Base-by-base conservation (phyloP, 2,797 vertebrate species). In the Rhinophrynus dorsalis region DNA sequence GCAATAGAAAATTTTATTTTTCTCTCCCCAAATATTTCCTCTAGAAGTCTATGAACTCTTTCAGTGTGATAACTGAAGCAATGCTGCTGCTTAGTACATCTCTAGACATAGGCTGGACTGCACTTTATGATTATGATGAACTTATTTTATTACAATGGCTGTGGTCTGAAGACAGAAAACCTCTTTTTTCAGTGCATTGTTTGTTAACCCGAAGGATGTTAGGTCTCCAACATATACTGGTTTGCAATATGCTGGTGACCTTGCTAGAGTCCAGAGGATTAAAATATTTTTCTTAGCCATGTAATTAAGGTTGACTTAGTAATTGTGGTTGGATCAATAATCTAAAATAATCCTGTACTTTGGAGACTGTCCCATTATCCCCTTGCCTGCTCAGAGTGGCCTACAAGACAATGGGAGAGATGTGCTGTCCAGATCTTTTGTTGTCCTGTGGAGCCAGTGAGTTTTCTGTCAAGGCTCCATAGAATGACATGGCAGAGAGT, bases 181-280 rank as follows among this genome's bases (percentile, higher is more conserved):
- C 77, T 81, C 82, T 84, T 79, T 83, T 38, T 82, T 80, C 83
- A 80, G 81, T 83, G 81, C 79, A 80, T 83, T 81, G 54, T 80
- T 80, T 79, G 5, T 52, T 15, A 48, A n/a, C n/a, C n/a, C n/a
- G n/a, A n/a, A n/a, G n/a, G n/a, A n/a, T n/a, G n/a, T n/a, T n/a
- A n/a, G n/a, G n/a, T n/a, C n/a, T n/a, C n/a, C n/a, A n/a, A n/a
- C n/a, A n/a, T n/a, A n/a, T n/a, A n/a, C n/a, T n/a, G n/a, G n/a
- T n/a, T n/a, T n/a, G n/a, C n/a, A n/a, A n/a, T n/a, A n/a, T n/a
- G n/a, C n/a, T n/a, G n/a, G n/a, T n/a, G n/a, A n/a, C n/a, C n/a
- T n/a, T n/a, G n/a, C n/a, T n/a, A n/a, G n/a, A n/a, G n/a, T n/a
- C n/a, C n/a, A n/a, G n/a, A n/a, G n/a, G n/a, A 30, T 62, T 33